Percentiles rank a stretch among this genome's conserved stretches.
phyloP scores from a whole-genome alignment of 2,113 vertebrate species.

The Oreochromis niloticus region DNA sequence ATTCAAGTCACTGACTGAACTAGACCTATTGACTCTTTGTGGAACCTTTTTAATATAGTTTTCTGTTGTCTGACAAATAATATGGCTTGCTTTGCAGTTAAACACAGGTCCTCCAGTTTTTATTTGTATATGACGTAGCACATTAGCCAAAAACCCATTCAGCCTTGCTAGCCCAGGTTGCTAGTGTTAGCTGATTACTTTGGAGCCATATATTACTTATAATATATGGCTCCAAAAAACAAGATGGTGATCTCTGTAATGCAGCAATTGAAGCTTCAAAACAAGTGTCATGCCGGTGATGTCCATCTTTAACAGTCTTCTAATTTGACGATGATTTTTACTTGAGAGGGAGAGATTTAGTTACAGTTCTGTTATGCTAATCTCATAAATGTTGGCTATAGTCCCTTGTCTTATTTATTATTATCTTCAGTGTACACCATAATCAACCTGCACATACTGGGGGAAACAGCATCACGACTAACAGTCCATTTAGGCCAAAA shows the following conservation, averaged over 20 bases:
- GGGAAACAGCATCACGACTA: not conserved
- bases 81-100: not conserved
- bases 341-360: not conserved
- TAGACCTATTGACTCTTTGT: not conserved
- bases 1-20: not conserved
- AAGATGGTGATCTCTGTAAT: not conserved
- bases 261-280: not conserved
- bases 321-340: not conserved
- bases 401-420: not conserved
- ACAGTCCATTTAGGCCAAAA: not conserved
- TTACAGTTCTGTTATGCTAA: not conserved
- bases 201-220: not conserved
- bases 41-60: not conserved
- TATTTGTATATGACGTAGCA: not conserved
- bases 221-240: not conserved
- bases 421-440: not conserved
- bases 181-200: not conserved
- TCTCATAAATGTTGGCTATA: not conserved
- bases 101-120: not conserved
- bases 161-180: not conserved
- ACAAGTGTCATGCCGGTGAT: not conserved
- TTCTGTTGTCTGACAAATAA: not conserved
- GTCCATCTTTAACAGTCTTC: not conserved
- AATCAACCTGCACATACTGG: not conserved
- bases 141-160: not conserved